Conservation (phyloP, 2,888 invertebrate genomes). For the Syrista parreyssii region DNA sequence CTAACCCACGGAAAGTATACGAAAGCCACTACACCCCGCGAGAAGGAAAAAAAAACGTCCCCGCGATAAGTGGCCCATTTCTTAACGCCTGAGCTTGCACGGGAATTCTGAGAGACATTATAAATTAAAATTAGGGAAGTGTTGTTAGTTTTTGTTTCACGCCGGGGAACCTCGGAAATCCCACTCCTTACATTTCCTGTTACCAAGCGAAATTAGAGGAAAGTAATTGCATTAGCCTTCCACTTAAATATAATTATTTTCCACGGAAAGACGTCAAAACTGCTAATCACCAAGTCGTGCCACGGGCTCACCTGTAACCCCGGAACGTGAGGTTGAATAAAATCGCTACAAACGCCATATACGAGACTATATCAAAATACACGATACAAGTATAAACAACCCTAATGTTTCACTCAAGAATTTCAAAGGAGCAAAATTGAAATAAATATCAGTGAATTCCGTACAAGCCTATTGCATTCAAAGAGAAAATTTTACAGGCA, state of each 20-base stretch:
- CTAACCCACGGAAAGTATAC: neutral
- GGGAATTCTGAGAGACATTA: slow-evolving; percentile 6
- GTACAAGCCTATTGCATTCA: neutral
- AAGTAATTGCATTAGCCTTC: slow-evolving; percentile 1
- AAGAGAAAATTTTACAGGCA: neutral
- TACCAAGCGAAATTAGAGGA: neutral
- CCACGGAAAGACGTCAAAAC: neutral
- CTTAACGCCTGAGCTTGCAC: neutral
- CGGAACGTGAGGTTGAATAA: neutral
- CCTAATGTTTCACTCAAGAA: neutral
- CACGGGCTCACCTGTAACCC: neutral
- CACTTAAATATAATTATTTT: neutral
- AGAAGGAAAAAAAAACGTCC: neutral
- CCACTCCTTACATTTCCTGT: neutral
- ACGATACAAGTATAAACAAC: neutral
- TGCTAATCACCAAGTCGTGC: neutral
- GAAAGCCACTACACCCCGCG: neutral
- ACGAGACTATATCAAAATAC: neutral
- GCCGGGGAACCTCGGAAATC: neutral
- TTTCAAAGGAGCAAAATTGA: neutral
- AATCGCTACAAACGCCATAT: neutral
- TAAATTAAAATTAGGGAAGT: slow-evolving; percentile 15
- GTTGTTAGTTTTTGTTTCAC: slow-evolving; percentile 12
- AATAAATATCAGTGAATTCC: neutral
- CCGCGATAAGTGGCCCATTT: neutral